Percentiles rank a stretch among this genome's conserved stretches.
Conservation (phyloP, 2,113 vertebrate species). For the Thalassoma bifasciatum region DNA sequence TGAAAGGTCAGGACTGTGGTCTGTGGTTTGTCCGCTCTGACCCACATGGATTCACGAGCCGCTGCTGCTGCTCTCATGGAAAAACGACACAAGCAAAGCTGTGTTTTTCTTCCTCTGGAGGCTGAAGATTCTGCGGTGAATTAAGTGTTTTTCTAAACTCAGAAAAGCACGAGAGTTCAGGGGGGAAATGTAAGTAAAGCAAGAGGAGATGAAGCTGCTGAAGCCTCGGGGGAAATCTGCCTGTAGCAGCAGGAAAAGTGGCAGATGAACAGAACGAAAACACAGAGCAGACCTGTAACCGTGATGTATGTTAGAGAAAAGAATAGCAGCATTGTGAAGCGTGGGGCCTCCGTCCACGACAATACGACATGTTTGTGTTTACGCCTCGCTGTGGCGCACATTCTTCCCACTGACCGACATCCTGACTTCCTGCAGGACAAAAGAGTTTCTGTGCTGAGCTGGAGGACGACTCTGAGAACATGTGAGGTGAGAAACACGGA, state of each 20-base stretch:
- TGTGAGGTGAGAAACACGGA: neutral
- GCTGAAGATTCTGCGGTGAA: neutral
- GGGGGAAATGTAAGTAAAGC: neutral
- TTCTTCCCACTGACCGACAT: slow-evolving; percentile 32
- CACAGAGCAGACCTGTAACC: neutral
- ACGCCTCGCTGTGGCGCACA: slow-evolving; percentile 24
- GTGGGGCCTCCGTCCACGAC: neutral
- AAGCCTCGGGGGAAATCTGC: neutral
- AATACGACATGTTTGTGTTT: slow-evolving; percentile 53
- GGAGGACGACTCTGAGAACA: neutral
- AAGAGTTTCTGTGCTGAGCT: slow-evolving; percentile 12
- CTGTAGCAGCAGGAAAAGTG: neutral
- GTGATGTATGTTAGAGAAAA: neutral
- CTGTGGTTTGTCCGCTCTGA: slow-evolving; percentile 15
- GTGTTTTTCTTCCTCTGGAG: neutral
- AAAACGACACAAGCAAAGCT: neutral
- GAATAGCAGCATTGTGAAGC: slow-evolving; percentile 9
- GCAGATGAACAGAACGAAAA: neutral
- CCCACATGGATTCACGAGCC: neutral
- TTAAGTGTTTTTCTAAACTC: slow-evolving; percentile 10
- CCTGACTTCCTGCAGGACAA: slow-evolving; percentile 37
- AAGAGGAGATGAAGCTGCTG: neutral
- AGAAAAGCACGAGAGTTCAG: neutral
- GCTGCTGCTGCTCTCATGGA: slow-evolving; percentile 27
- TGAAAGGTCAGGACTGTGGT: slow-evolving; percentile 22